Evolutionary conservation across 2,888 invertebrate genomes (phyloP), one percentile per base, ranked within the genome.

Genomic region (Carterocephalus palaemon): DNA sequence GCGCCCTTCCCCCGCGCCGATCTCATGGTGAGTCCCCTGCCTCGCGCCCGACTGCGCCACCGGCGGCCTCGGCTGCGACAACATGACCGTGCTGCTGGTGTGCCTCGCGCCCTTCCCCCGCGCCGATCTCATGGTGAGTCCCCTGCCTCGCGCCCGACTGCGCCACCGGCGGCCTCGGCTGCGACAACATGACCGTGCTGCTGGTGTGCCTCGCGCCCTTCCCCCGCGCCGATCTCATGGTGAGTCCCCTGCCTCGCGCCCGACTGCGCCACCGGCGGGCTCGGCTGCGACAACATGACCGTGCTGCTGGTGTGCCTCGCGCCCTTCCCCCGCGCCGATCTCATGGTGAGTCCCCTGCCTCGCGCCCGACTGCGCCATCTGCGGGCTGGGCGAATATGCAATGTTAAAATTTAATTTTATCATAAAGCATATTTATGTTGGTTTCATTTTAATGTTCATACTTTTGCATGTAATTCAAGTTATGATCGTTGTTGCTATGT

Each of bases 231-330:
- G 56, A 65, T 15, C 62, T 64, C 12, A 58, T 66, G 56, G 77
- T 77, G 38, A 59, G 69, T n/a, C n/a, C 90, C 93, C 52, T 99
- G 99, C 77, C 89, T 99, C 41, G 98, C 99, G 1, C 99, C 99
- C 2, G 98, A 99, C 86, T 95, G 96, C 65, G 94, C 96, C 64
- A 97, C 98, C 91, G 97, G 96, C 29, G 98, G 98, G 1, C 90
- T 98, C 28, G 99, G 99, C 57, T 98, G 98, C 79, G 99, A 99
- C 85, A 99, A 99, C 85, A 99, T 99, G 99, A 99, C 99, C 12
- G 98, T 97, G 2, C 91, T 98, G 20, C 85, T 98, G 23, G 90
- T 98, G 43, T 95, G 95, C 67, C 91, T 97, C 7, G 62, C 72
- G 23, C 84, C 84, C 0, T 84, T 84, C 72, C 84, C 83, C 4